phyloP scores from a whole-genome alignment of 2,888 invertebrate species.

The Latheticus oryzae region DNA sequence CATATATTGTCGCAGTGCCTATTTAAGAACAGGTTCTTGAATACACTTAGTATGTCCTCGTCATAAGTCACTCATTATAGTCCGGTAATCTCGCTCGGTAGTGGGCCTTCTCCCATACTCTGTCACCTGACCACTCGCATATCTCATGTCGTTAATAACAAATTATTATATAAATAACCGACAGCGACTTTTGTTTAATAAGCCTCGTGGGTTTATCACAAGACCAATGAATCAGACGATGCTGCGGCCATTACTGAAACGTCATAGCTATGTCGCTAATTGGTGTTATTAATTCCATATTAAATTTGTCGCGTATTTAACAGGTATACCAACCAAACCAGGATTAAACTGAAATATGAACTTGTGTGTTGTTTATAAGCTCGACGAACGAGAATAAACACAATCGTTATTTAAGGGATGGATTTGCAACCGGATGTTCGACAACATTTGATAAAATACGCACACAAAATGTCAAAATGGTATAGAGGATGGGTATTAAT shows the following conservation, averaged over 20 bases:
- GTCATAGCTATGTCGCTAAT: constrained; percentile 38
- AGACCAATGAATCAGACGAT: constrained; percentile 35
- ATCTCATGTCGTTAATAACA: constrained; percentile 51
- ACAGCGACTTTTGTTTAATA: constrained; percentile 39
- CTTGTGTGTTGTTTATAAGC: constrained; percentile 28
- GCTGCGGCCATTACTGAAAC: constrained; percentile 34
- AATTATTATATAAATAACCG: constrained; percentile 52
- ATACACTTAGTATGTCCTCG: constrained; percentile 45
- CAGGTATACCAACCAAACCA: constrained; percentile 9
- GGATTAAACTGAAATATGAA: constrained; percentile 30
- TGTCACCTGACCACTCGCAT: constrained; percentile 49
- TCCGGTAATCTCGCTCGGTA: constrained; percentile 43
- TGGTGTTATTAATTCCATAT: constrained; percentile 41
- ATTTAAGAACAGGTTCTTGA: constrained; percentile 45
- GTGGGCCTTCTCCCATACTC: constrained; percentile 45
- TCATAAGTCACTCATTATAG: constrained; percentile 49
- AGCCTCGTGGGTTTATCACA: constrained; percentile 39
- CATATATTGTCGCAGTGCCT: constrained; percentile 44
- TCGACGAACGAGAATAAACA: constrained; percentile 12
- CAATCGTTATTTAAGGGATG: constrained; percentile 15
- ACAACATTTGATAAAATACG: no score
- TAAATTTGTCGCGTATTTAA: constrained; percentile 39
- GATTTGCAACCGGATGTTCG: constrained; percentile 10
- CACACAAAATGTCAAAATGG: no score
- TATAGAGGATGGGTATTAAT: no score